phyloP scores from a whole-genome alignment of 2,113 vertebrate species.

The Willisornis vidua region DNA sequence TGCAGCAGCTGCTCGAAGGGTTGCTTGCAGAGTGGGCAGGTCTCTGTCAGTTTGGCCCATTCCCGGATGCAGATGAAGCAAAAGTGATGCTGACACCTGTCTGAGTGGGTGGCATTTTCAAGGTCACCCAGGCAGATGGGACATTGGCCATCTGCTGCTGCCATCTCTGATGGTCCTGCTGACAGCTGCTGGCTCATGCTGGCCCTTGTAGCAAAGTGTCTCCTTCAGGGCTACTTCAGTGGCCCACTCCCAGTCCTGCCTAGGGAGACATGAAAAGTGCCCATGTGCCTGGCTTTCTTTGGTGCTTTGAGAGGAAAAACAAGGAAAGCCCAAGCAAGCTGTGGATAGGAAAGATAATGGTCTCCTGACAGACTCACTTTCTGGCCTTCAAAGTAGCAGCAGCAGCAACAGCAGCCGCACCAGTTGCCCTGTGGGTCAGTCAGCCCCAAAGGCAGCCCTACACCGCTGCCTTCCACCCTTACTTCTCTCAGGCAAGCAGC shows the following conservation, averaged over 20 bases:
- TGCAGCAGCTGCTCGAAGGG: background rate
- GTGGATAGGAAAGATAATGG: background rate
- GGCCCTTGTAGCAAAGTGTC: background rate
- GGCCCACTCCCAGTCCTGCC: fast-evolving
- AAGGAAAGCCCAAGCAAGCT: background rate
- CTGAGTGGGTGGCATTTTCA: background rate
- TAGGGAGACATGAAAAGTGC: background rate
- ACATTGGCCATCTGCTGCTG: background rate
- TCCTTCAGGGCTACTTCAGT: background rate
- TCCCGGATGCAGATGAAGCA: background rate
- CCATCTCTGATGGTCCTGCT: background rate
- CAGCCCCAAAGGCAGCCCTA: too few relatives aligned
- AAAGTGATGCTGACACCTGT: background rate
- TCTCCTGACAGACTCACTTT: background rate
- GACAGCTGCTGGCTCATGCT: background rate
- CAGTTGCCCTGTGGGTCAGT: background rate
- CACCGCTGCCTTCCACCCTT: background rate
- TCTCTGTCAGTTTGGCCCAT: background rate
- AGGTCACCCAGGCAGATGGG: background rate
- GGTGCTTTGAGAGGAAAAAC: background rate
- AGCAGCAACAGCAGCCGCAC: background rate
- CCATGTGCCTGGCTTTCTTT: background rate
- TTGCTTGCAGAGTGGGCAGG: background rate
- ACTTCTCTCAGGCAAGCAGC: too few relatives aligned
- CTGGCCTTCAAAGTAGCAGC: background rate